Evolutionary conservation across 2,888 invertebrate species (phyloP).

Genomic region (Nebria salina): DNA sequence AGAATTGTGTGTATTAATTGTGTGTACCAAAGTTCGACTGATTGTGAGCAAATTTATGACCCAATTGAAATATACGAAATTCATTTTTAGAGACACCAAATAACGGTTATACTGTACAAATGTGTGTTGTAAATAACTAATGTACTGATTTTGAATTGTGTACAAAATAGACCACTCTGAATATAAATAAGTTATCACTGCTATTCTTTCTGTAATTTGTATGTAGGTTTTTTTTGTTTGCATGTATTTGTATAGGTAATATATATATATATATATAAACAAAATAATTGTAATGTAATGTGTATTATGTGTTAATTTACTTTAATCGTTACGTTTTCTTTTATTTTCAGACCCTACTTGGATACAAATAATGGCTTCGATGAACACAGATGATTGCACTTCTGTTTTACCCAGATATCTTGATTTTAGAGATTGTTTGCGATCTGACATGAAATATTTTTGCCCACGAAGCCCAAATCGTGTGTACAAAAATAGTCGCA

Average conservation of each 20-base stretch:
- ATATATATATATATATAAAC: background rate
- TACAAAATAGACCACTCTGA: too few species aligned
- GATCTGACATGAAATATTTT: slow-evolving; percentile 39
- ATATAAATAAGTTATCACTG: too few species aligned
- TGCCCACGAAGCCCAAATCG: slow-evolving; percentile 43
- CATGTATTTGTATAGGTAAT: slow-evolving; percentile 8
- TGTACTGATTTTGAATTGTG: too few species aligned
- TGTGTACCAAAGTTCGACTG: background rate
- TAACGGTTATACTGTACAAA: background rate
- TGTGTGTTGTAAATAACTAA: background rate
- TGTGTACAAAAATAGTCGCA: slow-evolving; percentile 44
- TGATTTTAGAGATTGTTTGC: slow-evolving; percentile 40
- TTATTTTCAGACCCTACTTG: slow-evolving; percentile 30
- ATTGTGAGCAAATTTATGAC: too few species aligned
- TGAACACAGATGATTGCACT: slow-evolving; percentile 32
- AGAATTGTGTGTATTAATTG: background rate
- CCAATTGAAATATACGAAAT: too few species aligned
- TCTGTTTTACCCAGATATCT: slow-evolving; percentile 39
- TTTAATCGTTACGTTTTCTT: background rate
- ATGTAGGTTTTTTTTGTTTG: too few species aligned
- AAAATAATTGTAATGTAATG: background rate
- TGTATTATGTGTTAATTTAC: background rate
- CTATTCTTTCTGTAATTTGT: too few species aligned
- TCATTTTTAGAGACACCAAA: too few species aligned
- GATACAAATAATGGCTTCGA: slow-evolving; percentile 30